Conservation (phyloP, 2,888 invertebrate genomes). For the Ectobius pallidus region DNA sequence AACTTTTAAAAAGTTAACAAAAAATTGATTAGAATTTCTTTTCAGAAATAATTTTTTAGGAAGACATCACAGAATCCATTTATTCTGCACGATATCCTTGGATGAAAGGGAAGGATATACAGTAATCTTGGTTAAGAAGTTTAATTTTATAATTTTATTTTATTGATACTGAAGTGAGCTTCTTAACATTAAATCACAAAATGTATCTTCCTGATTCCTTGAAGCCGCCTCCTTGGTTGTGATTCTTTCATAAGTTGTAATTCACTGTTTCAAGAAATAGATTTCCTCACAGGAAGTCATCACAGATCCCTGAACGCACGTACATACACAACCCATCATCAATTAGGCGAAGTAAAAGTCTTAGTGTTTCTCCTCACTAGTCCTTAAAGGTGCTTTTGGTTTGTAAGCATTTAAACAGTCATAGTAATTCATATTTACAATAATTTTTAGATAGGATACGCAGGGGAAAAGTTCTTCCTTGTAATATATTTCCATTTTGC, state of each 20-base stretch:
- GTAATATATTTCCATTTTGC: too few relatives aligned
- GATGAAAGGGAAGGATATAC: too few relatives aligned
- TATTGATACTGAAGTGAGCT: slow-evolving; percentile 21
- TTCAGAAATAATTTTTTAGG: too few relatives aligned
- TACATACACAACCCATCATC: slow-evolving; percentile 11
- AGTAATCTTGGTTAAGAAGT: too few relatives aligned
- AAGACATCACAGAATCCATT: too few relatives aligned
- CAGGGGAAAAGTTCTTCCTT: too few relatives aligned
- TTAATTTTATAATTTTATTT: slow-evolving; percentile 20
- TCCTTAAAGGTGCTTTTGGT: slow-evolving; percentile 1
- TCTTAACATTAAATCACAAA: slow-evolving; percentile 18
- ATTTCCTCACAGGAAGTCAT: neutral
- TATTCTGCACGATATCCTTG: too few relatives aligned
- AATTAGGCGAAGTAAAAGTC: slow-evolving; percentile 22
- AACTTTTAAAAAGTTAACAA: too few relatives aligned
- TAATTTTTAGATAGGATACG: neutral
- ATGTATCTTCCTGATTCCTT: neutral
- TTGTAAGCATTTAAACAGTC: neutral
- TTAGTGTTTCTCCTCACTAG: neutral
- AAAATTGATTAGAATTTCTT: too few relatives aligned
- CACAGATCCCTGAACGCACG: neutral
- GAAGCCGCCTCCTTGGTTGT: neutral
- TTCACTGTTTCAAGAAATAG: slow-evolving; percentile 5
- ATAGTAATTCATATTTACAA: slow-evolving; percentile 18
- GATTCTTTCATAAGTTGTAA: neutral